Conservation (phyloP, 2,888 invertebrate species). For the Dynastes grantii region DNA sequence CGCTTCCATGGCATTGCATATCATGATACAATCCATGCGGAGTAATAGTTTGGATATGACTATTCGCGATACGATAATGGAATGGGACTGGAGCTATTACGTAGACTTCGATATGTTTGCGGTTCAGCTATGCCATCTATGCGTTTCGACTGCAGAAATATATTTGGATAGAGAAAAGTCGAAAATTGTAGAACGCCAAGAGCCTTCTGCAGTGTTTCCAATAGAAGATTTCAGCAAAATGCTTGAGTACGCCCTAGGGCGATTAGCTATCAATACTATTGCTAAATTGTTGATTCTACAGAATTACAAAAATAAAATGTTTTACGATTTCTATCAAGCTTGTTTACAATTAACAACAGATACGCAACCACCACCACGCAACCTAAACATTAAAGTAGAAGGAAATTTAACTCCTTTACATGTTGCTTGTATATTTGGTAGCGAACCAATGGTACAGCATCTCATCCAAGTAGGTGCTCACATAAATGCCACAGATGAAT, state of each 20-base stretch:
- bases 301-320: background rate
- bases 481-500: background rate
- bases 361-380: too few relatives aligned
- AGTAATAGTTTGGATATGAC: background rate
- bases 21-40: background rate
- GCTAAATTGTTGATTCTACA: background rate
- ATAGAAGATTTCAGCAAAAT: background rate
- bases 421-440: constrained; percentile 1
- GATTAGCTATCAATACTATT: background rate
- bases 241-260: background rate
- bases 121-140: background rate
- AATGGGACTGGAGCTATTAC: constrained; percentile 8
- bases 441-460: background rate
- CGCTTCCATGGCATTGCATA: background rate
- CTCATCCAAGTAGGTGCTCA: background rate
- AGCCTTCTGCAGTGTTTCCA: background rate
- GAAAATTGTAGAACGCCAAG: background rate
- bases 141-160: background rate
- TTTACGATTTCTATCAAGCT: background rate
- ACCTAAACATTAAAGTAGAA: too few relatives aligned
- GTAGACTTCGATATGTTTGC: background rate
- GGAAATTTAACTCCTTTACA: background rate
- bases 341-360: background rate
- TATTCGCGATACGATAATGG: background rate
- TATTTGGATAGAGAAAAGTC: background rate